Conservation (phyloP, 1,140 invertebrate genomes). For the Zaprionus gabonicus region DNA sequence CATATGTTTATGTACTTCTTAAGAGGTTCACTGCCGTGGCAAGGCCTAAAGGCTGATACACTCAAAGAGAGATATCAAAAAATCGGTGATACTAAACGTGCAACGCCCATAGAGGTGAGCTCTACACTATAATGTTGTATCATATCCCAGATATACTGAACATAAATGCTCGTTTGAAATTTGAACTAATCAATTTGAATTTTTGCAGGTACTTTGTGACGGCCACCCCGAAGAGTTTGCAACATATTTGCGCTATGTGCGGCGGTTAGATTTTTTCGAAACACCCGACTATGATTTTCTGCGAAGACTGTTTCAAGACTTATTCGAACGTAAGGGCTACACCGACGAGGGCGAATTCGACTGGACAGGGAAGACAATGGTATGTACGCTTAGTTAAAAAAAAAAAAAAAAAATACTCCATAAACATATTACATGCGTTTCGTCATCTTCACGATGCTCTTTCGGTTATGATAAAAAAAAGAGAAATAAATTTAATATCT, state of each 20-base stretch:
- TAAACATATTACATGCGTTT: conserved; percentile 15
- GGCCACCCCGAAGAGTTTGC: conserved; percentile 99
- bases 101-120: conserved; percentile 95
- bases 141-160: no score
- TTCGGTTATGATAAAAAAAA: not conserved
- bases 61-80: conserved; percentile 99
- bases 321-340: conserved; percentile 96
- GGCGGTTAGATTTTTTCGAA: conserved; percentile 99
- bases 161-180: not conserved
- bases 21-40: conserved; percentile 99
- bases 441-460: conserved; percentile 10
- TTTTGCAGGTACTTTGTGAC: conserved; percentile 93
- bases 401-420: not conserved
- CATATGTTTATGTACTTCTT: conserved; percentile 99
- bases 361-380: conserved; percentile 98
- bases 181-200: not conserved
- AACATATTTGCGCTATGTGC: conserved; percentile 98
- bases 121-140: no score
- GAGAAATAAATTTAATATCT: not conserved
- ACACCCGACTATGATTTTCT: conserved; percentile 99
- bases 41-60: conserved; percentile 99
- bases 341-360: conserved; percentile 98
- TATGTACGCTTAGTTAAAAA: conserved; percentile 81
- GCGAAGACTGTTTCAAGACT: conserved; percentile 96
- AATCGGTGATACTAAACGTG: conserved; percentile 99